Conservation (phyloP, 1,140 invertebrate species). For the Copidosoma floridanum region DNA sequence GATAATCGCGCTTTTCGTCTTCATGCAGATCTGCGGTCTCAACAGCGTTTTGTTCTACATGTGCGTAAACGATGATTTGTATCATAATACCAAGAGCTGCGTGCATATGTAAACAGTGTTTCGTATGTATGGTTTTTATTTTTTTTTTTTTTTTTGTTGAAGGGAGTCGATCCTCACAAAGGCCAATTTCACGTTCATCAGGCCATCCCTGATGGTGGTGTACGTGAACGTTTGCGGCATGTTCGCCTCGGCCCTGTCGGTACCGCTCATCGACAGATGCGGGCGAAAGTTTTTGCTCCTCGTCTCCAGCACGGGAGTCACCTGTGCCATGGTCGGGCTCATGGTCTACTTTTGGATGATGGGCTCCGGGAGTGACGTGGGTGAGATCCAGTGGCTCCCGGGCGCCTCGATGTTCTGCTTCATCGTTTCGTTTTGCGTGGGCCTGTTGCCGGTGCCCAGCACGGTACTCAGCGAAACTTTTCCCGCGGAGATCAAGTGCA, state of each 20-base stretch:
- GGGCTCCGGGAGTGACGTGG: conserved; percentile 51
- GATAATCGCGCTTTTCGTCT: conserved; percentile 64
- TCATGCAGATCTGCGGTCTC: conserved; percentile 76
- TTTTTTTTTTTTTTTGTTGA: conserved; percentile 71
- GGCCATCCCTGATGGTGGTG: conserved; percentile 59
- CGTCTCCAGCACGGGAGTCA: conserved; percentile 60
- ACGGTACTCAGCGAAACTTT: conserved; percentile 73
- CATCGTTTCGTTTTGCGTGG: conserved; percentile 54
- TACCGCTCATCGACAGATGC: conserved; percentile 66
- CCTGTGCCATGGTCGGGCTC: conserved; percentile 57
- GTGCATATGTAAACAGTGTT: conserved; percentile 74
- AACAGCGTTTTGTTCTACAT: conserved; percentile 73
- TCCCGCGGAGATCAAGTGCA: conserved; percentile 65
- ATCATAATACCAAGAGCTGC: conserved; percentile 67
- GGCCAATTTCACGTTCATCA: conserved; percentile 54
- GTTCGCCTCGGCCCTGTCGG: conserved; percentile 59
- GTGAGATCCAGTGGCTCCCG: conserved; percentile 29
- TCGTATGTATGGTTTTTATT: too few relatives aligned
- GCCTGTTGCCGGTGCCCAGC: conserved; percentile 69
- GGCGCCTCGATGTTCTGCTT: conserved; percentile 26
- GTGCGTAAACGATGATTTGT: conserved; percentile 70
- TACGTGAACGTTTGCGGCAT: conserved; percentile 68
- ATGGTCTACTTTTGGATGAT: conserved; percentile 64
- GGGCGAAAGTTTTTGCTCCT: conserved; percentile 70
- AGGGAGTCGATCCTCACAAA: conserved; percentile 69